Evolutionary conservation across 1,140 invertebrate genomes (phyloP).

Genomic region (Conus betulinus): DNA sequence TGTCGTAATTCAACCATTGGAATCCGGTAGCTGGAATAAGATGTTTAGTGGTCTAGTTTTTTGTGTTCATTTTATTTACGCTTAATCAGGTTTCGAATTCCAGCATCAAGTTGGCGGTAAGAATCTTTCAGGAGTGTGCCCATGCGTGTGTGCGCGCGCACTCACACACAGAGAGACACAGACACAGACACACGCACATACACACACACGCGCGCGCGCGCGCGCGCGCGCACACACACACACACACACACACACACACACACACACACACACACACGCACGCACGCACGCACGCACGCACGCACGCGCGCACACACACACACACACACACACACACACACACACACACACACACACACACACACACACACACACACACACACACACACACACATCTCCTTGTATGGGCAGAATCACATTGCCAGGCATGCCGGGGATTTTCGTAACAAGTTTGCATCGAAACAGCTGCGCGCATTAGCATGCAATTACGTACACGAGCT

Average conservation of each 20-base stretch:
- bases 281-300: neutral
- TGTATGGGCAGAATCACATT: no score
- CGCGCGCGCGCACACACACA: neutral
- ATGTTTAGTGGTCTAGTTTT: neutral
- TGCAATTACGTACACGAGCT: no score
- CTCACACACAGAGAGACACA: neutral
- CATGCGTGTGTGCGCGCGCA: neutral
- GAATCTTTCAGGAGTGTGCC: neutral
- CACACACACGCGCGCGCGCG: neutral
- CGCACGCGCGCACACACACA: neutral
- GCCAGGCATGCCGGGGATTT: no score
- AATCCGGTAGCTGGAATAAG: neutral
- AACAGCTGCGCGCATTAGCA: no score
- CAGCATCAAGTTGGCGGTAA: no score
- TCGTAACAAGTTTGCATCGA: no score
- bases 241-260: neutral
- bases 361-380: no score
- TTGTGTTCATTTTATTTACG: neutral
- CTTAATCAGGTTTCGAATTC: neutral
- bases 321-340: neutral
- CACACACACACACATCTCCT: no score
- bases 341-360: neutral
- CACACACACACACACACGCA: conserved; percentile 9
- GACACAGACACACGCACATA: neutral
- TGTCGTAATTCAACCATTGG: neutral